These are phyloP conservation scores for Aleadryas rufinucha DNA, from an alignment of 2,113 vertebrate genomes.

Conservation along the genomic window DNA sequence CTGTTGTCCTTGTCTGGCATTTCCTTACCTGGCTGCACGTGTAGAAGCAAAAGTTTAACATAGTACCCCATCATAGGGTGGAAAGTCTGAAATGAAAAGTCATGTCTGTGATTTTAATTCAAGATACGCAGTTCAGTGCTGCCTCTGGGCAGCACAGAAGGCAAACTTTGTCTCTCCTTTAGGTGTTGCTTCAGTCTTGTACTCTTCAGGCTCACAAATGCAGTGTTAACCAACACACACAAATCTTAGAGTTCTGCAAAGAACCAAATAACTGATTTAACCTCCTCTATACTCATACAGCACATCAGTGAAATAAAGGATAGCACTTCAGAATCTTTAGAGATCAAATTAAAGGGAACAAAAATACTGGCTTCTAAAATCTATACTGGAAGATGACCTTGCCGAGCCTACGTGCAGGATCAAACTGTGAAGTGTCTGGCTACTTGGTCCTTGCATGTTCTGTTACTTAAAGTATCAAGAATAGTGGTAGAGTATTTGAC, in stretches of 20 bases:
- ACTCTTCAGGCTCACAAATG: background rate
- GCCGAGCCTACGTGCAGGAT: fast-evolving
- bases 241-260: background rate
- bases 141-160: background rate
- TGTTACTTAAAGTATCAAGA: background rate
- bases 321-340: background rate
- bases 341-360: background rate
- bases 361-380: background rate
- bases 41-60: background rate
- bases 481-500: background rate
- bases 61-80: background rate
- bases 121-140: background rate
- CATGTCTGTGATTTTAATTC: background rate
- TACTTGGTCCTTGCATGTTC: background rate
- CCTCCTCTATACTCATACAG: background rate
- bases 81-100: background rate
- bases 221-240: background rate
- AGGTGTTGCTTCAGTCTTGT: background rate
- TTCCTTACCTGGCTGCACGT: background rate
- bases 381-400: background rate
- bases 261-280: background rate
- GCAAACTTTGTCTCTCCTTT: background rate
- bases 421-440: background rate
- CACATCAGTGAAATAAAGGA: background rate
- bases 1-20: background rate